Conservation (phyloP, 2,888 invertebrate genomes). For the Unio pictorum region DNA sequence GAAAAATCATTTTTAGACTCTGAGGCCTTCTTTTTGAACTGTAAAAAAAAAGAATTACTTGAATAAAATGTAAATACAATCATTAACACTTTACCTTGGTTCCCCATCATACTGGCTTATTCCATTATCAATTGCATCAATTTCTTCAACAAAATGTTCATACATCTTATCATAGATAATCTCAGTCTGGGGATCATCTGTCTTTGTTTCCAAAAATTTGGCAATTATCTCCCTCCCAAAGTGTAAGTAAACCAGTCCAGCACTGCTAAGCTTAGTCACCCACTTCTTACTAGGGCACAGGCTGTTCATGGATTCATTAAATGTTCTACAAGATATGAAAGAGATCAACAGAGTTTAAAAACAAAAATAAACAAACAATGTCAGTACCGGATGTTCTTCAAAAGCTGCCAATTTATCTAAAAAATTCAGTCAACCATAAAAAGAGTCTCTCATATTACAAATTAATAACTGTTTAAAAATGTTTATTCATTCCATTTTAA, state of each 20-base stretch:
- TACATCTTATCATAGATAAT: conserved; percentile 79
- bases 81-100: conserved; percentile 53
- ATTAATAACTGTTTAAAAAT: too few relatives aligned
- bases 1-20: too few relatives aligned
- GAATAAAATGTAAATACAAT: too few relatives aligned
- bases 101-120: conserved; percentile 82
- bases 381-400: neutral
- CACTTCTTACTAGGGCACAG: conserved; percentile 63
- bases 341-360: neutral
- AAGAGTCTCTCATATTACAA: too few relatives aligned
- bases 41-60: too few relatives aligned
- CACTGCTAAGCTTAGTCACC: conserved; percentile 87
- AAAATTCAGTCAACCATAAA: too few relatives aligned
- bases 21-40: too few relatives aligned
- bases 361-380: neutral
- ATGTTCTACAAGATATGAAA: conserved; percentile 62
- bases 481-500: too few relatives aligned
- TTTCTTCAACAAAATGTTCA: conserved; percentile 88
- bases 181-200: conserved; percentile 52
- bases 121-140: conserved; percentile 99
- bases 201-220: conserved; percentile 41
- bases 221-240: conserved; percentile 84
- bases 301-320: conserved; percentile 70
- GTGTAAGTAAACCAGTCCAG: conserved; percentile 91
- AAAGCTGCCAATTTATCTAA: neutral